Evolutionary conservation across 2,888 invertebrate species (phyloP).

Genomic region (Dendrolimus pini): DNA sequence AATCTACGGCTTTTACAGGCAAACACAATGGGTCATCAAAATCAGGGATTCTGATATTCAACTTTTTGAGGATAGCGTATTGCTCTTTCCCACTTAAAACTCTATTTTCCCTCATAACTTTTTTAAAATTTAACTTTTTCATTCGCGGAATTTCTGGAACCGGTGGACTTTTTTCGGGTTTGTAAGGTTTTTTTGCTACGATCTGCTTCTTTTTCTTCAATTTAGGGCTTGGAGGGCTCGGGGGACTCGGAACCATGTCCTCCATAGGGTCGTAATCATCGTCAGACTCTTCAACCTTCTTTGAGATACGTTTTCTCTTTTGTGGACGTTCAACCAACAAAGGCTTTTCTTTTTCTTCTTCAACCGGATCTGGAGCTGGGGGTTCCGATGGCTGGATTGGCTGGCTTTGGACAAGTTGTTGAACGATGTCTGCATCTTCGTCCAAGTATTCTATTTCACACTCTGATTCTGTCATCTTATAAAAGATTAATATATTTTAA

Average conservation of each 20-base stretch:
- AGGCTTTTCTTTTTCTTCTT: slow-evolving; percentile 15
- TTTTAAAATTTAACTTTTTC: slow-evolving; percentile 7
- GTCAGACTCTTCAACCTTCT: slow-evolving; percentile 51
- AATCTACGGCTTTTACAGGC: slow-evolving; percentile 45
- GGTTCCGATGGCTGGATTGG: slow-evolving; percentile 6
- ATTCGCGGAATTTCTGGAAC: neutral
- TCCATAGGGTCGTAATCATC: slow-evolving; percentile 55
- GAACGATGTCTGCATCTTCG: slow-evolving; percentile 63
- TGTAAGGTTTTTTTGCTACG: slow-evolving; percentile 16
- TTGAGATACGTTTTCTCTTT: slow-evolving; percentile 24
- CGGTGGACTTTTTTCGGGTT: neutral
- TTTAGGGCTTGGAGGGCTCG: slow-evolving; percentile 22
- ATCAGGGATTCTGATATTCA: slow-evolving; percentile 51
- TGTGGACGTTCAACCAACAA: slow-evolving; percentile 34
- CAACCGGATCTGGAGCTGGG: slow-evolving; percentile 2
- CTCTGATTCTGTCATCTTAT: slow-evolving; percentile 39
- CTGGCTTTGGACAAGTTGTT: slow-evolving; percentile 48
- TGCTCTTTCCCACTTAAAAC: slow-evolving; percentile 12
- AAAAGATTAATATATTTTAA: neutral
- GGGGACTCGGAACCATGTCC: slow-evolving; percentile 19
- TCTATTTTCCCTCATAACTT: slow-evolving; percentile 8
- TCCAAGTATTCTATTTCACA: slow-evolving; percentile 65
- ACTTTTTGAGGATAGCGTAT: slow-evolving; percentile 24
- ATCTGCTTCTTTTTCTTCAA: slow-evolving; percentile 15
- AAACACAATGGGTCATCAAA: slow-evolving; percentile 60